Conservation (phyloP, 2,797 vertebrate species). For the Poecilia wingei region DNA sequence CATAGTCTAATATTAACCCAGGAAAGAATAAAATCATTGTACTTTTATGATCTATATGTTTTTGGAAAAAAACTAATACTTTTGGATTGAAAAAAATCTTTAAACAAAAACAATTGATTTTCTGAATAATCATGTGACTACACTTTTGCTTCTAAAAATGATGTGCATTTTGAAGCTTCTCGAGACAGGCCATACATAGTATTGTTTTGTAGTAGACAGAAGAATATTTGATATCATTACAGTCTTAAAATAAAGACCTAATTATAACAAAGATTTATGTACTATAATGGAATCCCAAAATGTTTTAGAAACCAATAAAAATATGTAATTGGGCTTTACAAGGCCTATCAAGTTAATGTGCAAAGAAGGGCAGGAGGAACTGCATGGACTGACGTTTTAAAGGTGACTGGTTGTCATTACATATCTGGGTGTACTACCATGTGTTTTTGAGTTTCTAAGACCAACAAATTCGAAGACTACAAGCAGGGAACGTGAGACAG, state of each 20-base stretch:
- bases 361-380: background rate
- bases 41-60: no score
- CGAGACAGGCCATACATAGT: background rate
- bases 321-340: background rate
- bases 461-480: conserved; percentile 40
- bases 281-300: background rate
- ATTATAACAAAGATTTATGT: background rate
- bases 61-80: no score
- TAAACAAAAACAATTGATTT: no score
- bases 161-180: background rate
- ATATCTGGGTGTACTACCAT: conserved; percentile 22
- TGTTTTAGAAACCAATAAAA: background rate
- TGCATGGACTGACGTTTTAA: background rate
- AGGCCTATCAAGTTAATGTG: background rate
- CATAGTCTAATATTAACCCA: no score
- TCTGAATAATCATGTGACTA: background rate
- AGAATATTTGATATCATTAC: background rate
- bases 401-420: conserved; percentile 11
- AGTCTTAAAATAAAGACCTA: background rate
- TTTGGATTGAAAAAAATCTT: no score
- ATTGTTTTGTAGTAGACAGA: background rate
- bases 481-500: conserved; percentile 59
- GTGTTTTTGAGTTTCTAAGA: conserved; percentile 18
- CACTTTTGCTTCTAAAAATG: background rate
- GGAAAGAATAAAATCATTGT: no score